Percentiles rank a stretch among this genome's conserved stretches.
phyloP scores from a whole-genome alignment of 2,113 vertebrate genomes.

The Corydoras maculifer region DNA sequence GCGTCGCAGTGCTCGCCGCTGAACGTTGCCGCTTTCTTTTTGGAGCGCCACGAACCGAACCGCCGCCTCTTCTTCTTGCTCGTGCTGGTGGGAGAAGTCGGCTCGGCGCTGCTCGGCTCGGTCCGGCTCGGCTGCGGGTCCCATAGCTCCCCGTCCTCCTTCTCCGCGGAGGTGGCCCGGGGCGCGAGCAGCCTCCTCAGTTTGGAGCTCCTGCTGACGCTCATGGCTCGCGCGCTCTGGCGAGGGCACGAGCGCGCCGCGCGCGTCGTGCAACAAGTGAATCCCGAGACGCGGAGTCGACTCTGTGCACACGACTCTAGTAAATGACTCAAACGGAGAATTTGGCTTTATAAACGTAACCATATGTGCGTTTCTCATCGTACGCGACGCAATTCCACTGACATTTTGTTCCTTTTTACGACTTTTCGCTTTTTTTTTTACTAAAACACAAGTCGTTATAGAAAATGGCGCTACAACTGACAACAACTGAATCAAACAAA shows the following conservation, averaged over 20 bases:
- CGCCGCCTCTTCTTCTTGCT: slow-evolving; percentile 26
- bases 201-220: slow-evolving; percentile 16
- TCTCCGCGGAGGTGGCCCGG: slow-evolving; percentile 29
- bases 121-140: background rate
- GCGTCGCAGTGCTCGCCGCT: slow-evolving; percentile 2
- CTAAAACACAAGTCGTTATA: no score
- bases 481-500: no score
- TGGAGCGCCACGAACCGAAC: slow-evolving; percentile 30
- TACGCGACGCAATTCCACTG: no score
- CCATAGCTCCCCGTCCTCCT: slow-evolving; percentile 7
- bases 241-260: background rate
- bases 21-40: background rate
- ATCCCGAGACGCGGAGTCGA: background rate
- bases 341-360: no score
- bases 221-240: slow-evolving; percentile 22
- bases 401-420: no score
- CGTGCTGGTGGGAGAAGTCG: slow-evolving; percentile 9
- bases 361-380: no score
- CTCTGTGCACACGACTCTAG: background rate
- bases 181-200: slow-evolving; percentile 24
- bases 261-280: background rate
- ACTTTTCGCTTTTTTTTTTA: no score
- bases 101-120: background rate
- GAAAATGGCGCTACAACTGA: no score
- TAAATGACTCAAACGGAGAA: background rate